A percentile compares a stretch with the other conserved stretches of the same genome.
Evolutionary conservation across 2,888 invertebrate genomes (phyloP).

Genomic region (Sinhomidia bicolor): DNA sequence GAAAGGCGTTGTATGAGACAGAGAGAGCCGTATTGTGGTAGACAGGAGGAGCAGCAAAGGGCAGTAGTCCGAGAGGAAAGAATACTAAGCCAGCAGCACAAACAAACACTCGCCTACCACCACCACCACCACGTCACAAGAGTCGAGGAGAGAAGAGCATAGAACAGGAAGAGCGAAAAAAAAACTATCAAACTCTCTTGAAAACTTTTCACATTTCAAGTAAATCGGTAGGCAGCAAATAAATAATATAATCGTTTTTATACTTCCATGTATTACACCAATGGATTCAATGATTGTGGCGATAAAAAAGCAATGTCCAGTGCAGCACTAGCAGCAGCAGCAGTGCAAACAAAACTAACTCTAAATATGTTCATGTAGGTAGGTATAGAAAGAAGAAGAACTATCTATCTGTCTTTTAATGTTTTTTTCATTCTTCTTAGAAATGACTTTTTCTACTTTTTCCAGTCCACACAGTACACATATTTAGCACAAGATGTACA

Average conservation of each 20-base stretch:
- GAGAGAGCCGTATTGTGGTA: constrained; percentile 35
- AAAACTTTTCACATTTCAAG: constrained; percentile 74
- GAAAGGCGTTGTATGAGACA: constrained; percentile 45
- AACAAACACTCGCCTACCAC: constrained; percentile 47
- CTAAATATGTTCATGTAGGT: background rate
- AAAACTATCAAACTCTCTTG: constrained; percentile 70
- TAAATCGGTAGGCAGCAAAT: constrained; percentile 71
- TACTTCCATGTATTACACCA: constrained; percentile 55
- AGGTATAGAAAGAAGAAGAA: too few relatives aligned
- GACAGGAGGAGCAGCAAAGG: constrained; percentile 55
- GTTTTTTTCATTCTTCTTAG: background rate
- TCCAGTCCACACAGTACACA: background rate
- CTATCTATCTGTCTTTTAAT: background rate
- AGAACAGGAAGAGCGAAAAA: constrained; percentile 56
- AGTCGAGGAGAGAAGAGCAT: constrained; percentile 35
- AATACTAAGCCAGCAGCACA: constrained; percentile 53
- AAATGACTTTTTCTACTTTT: background rate
- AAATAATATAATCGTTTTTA: constrained; percentile 74
- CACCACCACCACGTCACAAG: too few relatives aligned
- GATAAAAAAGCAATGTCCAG: constrained; percentile 53
- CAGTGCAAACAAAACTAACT: too few relatives aligned
- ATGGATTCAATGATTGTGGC: constrained; percentile 54
- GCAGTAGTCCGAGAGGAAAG: constrained; percentile 53
- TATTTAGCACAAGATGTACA: too few relatives aligned
- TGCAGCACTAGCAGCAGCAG: background rate